phyloP scores from a whole-genome alignment of 2,113 vertebrate genomes.

The Arvicanthis niloticus region DNA sequence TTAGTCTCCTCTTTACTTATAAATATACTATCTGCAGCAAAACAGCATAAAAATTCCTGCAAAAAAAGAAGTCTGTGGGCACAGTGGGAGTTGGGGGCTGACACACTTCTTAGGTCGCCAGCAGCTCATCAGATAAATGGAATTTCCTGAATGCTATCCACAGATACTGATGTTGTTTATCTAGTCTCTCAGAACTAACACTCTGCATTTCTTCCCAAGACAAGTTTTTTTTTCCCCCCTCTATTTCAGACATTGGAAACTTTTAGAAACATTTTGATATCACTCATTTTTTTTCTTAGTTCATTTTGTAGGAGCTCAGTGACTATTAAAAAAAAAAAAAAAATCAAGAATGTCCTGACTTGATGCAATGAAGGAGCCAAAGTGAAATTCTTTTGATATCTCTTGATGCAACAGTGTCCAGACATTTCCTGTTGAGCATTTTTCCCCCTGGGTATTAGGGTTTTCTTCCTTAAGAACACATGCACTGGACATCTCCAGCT shows the following conservation, averaged over 20 bases:
- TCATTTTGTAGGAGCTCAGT: slow-evolving; percentile 38
- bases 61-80: slow-evolving; percentile 73
- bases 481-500: slow-evolving; percentile 70
- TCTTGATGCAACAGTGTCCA: slow-evolving; percentile 86
- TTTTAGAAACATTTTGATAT: slow-evolving; percentile 32
- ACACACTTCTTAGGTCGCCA: slow-evolving; percentile 85
- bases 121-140: slow-evolving; percentile 90
- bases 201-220: slow-evolving; percentile 55
- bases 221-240: slow-evolving; percentile 53
- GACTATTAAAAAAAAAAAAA: slow-evolving; percentile 26
- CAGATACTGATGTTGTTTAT: slow-evolving; percentile 83
- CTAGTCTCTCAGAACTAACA: slow-evolving; percentile 79
- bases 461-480: slow-evolving; percentile 84
- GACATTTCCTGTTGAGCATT: slow-evolving; percentile 86
- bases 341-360: slow-evolving; percentile 64
- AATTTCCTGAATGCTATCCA: slow-evolving; percentile 87
- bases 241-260: slow-evolving; percentile 66
- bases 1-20: slow-evolving; percentile 60
- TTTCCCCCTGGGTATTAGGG: slow-evolving; percentile 75
- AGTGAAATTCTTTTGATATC: slow-evolving; percentile 87
- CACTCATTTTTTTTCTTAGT: slow-evolving; percentile 7
- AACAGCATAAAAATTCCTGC: slow-evolving; percentile 70
- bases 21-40: slow-evolving; percentile 43
- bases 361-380: slow-evolving; percentile 82
- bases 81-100: slow-evolving; percentile 65